phyloP scores from a whole-genome alignment of 2,888 invertebrate genomes.

The Tiliacea aurago region DNA sequence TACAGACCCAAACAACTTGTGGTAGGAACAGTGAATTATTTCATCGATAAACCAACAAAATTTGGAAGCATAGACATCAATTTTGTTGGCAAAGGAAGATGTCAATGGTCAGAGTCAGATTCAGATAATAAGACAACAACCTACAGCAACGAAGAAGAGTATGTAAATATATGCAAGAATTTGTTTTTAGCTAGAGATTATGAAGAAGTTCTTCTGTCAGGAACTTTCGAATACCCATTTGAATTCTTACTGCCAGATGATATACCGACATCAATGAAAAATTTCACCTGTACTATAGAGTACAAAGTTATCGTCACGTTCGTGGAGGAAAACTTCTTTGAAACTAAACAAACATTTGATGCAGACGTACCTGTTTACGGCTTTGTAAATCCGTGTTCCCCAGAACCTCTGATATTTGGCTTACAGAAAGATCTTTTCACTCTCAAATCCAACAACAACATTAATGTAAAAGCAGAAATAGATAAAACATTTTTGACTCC shows the following conservation, averaged over 20 bases:
- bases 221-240: constrained; percentile 29
- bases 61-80: constrained; percentile 56
- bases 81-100: constrained; percentile 64
- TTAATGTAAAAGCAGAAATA: constrained; percentile 41
- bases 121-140: not conserved
- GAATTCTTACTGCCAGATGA: constrained; percentile 44
- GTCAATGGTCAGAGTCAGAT: constrained; percentile 52
- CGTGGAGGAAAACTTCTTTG: constrained; percentile 21
- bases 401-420: constrained; percentile 45
- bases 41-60: constrained; percentile 60
- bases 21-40: constrained; percentile 62
- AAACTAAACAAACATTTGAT: constrained; percentile 14
- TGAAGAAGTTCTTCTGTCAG: not conserved
- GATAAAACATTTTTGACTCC: constrained; percentile 51
- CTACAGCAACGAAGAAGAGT: constrained; percentile 57
- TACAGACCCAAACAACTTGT: constrained; percentile 61
- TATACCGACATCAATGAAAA: constrained; percentile 47
- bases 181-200: constrained; percentile 28
- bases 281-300: constrained; percentile 27
- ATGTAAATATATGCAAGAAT: constrained; percentile 42
- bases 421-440: constrained; percentile 32
- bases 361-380: constrained; percentile 44
- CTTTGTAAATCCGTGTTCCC: constrained; percentile 20
- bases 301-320: constrained; percentile 42
- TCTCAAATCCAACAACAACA: not conserved